Evolutionary conservation across 2,888 invertebrate genomes (phyloP).

Genomic region (Diadromus collaris): DNA sequence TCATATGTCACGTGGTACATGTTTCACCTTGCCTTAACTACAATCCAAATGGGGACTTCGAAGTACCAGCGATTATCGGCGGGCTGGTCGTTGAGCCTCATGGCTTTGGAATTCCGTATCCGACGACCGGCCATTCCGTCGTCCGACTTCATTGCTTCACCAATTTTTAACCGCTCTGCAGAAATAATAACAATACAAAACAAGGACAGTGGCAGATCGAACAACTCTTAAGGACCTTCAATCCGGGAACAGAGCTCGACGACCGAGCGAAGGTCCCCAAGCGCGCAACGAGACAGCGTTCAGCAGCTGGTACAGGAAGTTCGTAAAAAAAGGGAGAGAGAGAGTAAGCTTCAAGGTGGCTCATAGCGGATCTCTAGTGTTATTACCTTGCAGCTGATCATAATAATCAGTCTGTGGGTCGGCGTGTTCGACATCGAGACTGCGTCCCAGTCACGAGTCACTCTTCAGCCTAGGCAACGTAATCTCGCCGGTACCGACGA

Average conservation of each 20-base stretch:
- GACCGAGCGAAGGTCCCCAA: not conserved
- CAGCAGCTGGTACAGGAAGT: not conserved
- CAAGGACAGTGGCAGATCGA: not conserved
- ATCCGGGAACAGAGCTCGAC: not conserved
- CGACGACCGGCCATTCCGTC: not conserved
- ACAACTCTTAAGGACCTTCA: not conserved
- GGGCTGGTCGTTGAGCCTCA: not conserved
- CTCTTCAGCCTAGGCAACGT: slow-evolving; percentile 19
- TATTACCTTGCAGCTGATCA: slow-evolving; percentile 6
- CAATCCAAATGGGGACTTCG: not conserved
- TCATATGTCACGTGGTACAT: no score
- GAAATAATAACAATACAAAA: not conserved
- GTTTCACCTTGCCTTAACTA: no score
- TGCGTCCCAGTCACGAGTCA: not conserved
- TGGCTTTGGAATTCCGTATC: not conserved
- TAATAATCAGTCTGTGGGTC: not conserved
- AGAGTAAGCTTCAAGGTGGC: not conserved
- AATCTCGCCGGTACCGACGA: slow-evolving; percentile 33
- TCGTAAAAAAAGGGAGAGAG: not conserved
- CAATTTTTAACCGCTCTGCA: not conserved
- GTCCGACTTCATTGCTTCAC: no score
- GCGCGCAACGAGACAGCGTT: not conserved
- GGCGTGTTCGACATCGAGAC: not conserved
- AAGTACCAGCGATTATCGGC: not conserved
- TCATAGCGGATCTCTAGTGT: not conserved